Evolutionary conservation across 2,797 vertebrate species (phyloP).

Genomic region (Leptoclinus maculatus): DNA sequence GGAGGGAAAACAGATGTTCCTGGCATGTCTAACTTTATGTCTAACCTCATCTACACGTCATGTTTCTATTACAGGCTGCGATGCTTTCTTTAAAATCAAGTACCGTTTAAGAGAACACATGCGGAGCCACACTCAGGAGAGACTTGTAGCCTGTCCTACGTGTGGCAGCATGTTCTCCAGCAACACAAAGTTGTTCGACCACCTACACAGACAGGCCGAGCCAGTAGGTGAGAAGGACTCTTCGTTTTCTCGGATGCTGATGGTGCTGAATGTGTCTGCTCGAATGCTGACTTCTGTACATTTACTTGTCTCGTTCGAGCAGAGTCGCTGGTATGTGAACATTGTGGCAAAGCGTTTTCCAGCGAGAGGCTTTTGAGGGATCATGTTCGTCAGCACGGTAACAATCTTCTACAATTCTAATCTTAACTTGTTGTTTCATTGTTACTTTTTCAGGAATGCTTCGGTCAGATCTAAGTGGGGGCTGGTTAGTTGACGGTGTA

Average conservation of each 20-base stretch:
- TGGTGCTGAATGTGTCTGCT: background rate
- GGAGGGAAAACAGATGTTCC: background rate
- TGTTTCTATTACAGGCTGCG: conserved; percentile 68
- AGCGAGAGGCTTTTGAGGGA: conserved; percentile 84
- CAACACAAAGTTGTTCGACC: conserved; percentile 85
- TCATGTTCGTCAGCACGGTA: conserved; percentile 81
- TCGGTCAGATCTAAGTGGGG: background rate
- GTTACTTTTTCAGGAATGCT: background rate
- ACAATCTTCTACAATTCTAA: conserved; percentile 1
- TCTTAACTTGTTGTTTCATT: background rate
- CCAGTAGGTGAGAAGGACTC: conserved; percentile 71
- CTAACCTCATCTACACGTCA: background rate
- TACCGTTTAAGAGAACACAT: conserved; percentile 83
- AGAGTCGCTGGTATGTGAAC: conserved; percentile 85
- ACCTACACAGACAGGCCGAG: conserved; percentile 83
- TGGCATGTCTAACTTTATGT: background rate
- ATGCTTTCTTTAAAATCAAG: conserved; percentile 82
- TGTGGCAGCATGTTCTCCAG: conserved; percentile 87
- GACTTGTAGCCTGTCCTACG: conserved; percentile 81
- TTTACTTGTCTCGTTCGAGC: conserved; percentile 26
- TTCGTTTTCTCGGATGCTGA: background rate
- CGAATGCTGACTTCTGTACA: background rate
- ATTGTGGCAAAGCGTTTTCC: conserved; percentile 84
- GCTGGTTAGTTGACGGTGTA: background rate
- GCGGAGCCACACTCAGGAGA: conserved; percentile 82